Evolutionary conservation across 1,140 invertebrate genomes (phyloP).

Genomic region (Andricus grossulariae): DNA sequence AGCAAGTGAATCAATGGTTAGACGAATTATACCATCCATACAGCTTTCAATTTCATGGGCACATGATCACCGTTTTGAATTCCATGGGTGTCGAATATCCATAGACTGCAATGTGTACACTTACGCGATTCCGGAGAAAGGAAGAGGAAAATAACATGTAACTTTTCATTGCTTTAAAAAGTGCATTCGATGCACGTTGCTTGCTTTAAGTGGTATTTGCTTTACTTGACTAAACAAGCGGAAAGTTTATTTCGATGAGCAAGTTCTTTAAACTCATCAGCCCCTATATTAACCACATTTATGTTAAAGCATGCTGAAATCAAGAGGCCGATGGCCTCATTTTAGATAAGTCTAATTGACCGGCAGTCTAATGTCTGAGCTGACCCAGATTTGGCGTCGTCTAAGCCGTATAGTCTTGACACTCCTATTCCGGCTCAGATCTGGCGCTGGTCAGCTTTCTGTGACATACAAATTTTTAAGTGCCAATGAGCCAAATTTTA

Average conservation of each 20-base stretch:
- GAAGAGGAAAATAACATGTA: conserved; percentile 21
- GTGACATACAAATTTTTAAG: too few species aligned
- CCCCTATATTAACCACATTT: neutral
- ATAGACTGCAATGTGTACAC: neutral
- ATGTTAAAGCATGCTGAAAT: too few species aligned
- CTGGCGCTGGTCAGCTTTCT: too few species aligned
- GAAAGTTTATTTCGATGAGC: conserved; percentile 3
- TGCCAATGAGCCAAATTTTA: too few species aligned
- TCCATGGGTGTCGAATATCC: neutral
- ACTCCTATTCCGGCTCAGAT: too few species aligned
- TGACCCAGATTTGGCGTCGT: too few species aligned
- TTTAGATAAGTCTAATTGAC: too few species aligned
- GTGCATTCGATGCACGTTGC: conserved; percentile 5
- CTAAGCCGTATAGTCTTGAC: too few species aligned
- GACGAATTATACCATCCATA: neutral
- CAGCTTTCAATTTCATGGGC: neutral
- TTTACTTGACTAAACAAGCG: conserved; percentile 14
- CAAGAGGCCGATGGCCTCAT: too few species aligned
- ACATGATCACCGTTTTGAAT: neutral
- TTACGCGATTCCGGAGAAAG: conserved; percentile 22
- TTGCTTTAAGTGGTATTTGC: neutral
- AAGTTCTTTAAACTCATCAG: neutral
- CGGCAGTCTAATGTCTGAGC: too few species aligned
- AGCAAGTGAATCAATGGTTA: neutral
- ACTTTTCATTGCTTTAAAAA: conserved; percentile 24